These are phyloP conservation scores for Colaptes auratus DNA, from an alignment of 2,113 vertebrate genomes.

Conservation along the genomic window DNA sequence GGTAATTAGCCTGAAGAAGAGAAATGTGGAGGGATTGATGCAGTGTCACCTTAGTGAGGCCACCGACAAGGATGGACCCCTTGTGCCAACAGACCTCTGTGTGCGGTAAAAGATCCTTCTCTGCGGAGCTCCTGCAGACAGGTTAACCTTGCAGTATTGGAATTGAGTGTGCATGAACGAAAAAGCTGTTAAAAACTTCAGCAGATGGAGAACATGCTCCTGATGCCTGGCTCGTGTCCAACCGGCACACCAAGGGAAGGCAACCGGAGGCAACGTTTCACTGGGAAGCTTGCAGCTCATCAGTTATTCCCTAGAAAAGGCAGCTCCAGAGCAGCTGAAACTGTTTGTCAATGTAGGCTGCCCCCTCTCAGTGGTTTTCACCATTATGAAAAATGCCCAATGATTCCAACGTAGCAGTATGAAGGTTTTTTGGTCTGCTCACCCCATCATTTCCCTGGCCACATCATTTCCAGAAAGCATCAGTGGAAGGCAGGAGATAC, in stretches of 20 bases:
- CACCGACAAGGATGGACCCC: background rate
- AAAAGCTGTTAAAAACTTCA: background rate
- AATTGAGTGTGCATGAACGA: background rate
- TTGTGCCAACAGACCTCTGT: too few species aligned
- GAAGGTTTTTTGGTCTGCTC: background rate
- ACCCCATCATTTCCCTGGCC: background rate
- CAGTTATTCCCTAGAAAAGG: background rate
- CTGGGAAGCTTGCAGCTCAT: background rate
- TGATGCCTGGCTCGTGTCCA: background rate
- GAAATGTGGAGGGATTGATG: rapidly evolving
- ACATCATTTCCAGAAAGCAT: background rate
- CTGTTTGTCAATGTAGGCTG: background rate
- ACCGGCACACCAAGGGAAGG: background rate
- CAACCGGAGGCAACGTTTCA: background rate
- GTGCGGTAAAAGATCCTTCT: background rate
- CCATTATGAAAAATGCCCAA: background rate
- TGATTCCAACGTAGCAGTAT: background rate
- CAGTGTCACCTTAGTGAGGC: background rate
- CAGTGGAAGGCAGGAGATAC: background rate
- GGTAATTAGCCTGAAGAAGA: background rate
- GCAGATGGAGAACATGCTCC: background rate
- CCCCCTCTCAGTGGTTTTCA: background rate
- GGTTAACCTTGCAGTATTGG: background rate
- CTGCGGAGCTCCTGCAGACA: background rate
- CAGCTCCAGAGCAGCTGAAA: background rate